Percentiles rank a stretch among this genome's conserved stretches.
Evolutionary conservation across 37 sponge, comb jelly and placozoan species (phyloP).

Genomic region (Halichondria panicea): DNA sequence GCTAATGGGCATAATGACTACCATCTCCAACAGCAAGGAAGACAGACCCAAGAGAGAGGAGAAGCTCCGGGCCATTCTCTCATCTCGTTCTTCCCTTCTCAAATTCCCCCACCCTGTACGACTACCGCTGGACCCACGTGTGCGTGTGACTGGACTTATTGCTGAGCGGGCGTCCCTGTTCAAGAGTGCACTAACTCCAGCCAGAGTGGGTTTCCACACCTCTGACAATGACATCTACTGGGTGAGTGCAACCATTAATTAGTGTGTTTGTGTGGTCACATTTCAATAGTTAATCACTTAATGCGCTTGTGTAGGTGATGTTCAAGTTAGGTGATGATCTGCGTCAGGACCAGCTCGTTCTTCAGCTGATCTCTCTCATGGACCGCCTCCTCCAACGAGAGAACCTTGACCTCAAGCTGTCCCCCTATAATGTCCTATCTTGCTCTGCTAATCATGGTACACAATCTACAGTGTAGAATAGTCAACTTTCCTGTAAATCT

Average conservation of each 20-base stretch:
- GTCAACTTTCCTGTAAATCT: not conserved
- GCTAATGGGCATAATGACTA: constrained; percentile 39
- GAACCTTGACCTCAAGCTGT: constrained; percentile 97
- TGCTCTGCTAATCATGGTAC: constrained; percentile 71
- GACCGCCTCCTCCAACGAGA: constrained; percentile 90
- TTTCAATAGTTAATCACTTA: not conserved
- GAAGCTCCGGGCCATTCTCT: constrained; percentile 28
- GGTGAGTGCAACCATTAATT: constrained; percentile 30
- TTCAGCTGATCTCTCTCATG: constrained; percentile 95
- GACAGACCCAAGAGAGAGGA: constrained; percentile 80
- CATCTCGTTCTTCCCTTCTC: not conserved
- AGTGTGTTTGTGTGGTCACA: not conserved
- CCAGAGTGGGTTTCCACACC: constrained; percentile 79
- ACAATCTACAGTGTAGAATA: not conserved
- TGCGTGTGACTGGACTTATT: constrained; percentile 52
- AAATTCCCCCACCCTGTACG: constrained; percentile 39
- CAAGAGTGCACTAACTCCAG: constrained; percentile 94
- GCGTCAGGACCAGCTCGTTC: constrained; percentile 96
- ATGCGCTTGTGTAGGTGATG: constrained; percentile 61
- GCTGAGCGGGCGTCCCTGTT: constrained; percentile 74
- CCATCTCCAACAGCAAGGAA: constrained; percentile 38
- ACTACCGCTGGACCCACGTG: constrained; percentile 58
- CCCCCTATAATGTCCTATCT: constrained; percentile 92
- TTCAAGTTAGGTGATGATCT: constrained; percentile 97
- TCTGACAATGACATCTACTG: constrained; percentile 58